Conservation (phyloP, 53 echinoderm and acorn worm genomes). For the Echinarachnius parma region DNA sequence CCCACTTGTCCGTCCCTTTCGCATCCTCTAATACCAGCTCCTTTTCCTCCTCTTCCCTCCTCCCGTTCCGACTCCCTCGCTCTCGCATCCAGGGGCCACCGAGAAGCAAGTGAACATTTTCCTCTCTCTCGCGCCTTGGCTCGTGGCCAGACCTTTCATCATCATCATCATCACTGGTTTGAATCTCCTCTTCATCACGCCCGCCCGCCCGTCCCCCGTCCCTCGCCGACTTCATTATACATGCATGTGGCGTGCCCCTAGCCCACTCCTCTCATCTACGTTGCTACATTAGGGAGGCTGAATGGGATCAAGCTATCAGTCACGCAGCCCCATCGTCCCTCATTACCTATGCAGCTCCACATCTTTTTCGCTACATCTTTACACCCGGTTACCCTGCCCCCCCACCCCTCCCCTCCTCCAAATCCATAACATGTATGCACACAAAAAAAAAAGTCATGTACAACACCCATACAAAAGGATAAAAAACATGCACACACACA, state of each 20-base stretch:
- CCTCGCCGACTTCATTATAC: constrained; percentile 34
- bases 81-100: constrained; percentile 26
- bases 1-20: background rate
- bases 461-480: too few relatives aligned
- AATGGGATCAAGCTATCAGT: constrained; percentile 49
- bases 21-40: background rate
- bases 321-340: constrained; percentile 35
- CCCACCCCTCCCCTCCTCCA: constrained; percentile 2
- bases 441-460: too few relatives aligned
- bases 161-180: constrained; percentile 33
- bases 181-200: constrained; percentile 13
- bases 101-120: constrained; percentile 45
- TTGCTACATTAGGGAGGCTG: constrained; percentile 13
- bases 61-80: background rate
- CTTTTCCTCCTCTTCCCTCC: constrained; percentile 2
- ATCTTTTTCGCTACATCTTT: background rate
- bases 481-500: too few relatives aligned
- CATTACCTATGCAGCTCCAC: constrained; percentile 41
- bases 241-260: constrained; percentile 41
- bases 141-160: constrained; percentile 47
- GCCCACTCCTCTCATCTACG: constrained; percentile 16
- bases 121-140: constrained; percentile 43
- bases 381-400: background rate
- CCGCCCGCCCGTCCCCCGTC: constrained; percentile 2
- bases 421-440: too few relatives aligned